Conservation (phyloP, 2,888 invertebrate genomes). For the Xestia xanthographa region DNA sequence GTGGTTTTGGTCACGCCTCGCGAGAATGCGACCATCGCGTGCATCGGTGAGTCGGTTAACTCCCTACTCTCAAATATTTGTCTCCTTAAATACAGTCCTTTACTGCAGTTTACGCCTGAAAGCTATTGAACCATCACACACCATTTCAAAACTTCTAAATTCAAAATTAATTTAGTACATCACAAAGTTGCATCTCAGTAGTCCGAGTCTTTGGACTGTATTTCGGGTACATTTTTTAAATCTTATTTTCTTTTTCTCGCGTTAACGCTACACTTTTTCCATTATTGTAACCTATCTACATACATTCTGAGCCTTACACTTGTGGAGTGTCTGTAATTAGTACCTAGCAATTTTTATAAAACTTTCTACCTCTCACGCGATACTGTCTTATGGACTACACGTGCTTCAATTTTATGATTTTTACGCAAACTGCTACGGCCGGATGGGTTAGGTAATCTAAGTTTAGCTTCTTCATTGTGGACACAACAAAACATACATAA, state of each 20-base stretch:
- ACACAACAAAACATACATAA: constrained; percentile 63
- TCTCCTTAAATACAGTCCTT: constrained; percentile 88
- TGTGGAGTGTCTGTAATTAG: constrained; percentile 86
- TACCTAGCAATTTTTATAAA: constrained; percentile 76
- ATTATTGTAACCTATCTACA: constrained; percentile 77
- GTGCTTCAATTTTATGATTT: constrained; percentile 83
- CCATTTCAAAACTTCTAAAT: constrained; percentile 66
- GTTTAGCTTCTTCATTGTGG: constrained; percentile 82
- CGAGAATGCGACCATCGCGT: constrained; percentile 94
- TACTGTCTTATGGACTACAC: constrained; percentile 81
- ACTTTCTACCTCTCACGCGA: constrained; percentile 81
- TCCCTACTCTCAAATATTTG: constrained; percentile 81
- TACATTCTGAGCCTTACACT: constrained; percentile 81
- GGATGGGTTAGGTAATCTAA: constrained; percentile 69
- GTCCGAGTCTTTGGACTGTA: constrained; percentile 83
- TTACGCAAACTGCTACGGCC: constrained; percentile 83
- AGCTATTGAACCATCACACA: constrained; percentile 72
- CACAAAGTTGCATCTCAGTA: constrained; percentile 65
- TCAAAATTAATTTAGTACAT: constrained; percentile 62
- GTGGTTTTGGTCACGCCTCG: constrained; percentile 95
- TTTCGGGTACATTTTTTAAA: constrained; percentile 79
- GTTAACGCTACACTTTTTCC: constrained; percentile 77
- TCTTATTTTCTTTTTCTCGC: constrained; percentile 75
- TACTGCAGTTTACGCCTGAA: constrained; percentile 76
- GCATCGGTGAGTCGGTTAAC: constrained; percentile 92